Base-by-base conservation (phyloP, 2,797 vertebrate genomes). In the Xenops minutus region DNA sequence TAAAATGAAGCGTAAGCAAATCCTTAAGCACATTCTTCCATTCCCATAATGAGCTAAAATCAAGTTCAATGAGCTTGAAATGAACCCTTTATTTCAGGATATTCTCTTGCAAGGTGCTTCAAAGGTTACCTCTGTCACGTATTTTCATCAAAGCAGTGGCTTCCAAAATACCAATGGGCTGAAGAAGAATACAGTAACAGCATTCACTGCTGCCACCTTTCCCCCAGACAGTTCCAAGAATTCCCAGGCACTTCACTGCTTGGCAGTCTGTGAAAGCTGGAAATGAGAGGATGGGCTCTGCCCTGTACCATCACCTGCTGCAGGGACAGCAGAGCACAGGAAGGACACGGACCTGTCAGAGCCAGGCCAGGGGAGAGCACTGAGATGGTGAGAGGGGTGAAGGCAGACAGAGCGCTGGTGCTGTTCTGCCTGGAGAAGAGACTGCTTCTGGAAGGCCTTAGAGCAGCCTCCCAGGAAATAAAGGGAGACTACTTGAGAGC, bases 1-100 rank as follows among this genome's bases (percentile, higher is more conserved):
- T 88, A 83, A 94, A 89, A 58, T 6, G 5, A 91, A 80, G 52
- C 2, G 7, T 75, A 95, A 94, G 76, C 69, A 94, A 94, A 89
- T 94, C 82, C 92, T 95, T 77, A 39, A 92, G 59, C 44, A 61
- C 46, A 10, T 51, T 88, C 91, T 81, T 89, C 61, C 43, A 79
- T 69, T 75, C 79, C 83, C 44, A 52, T 66, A 84, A 88, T 29
- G 32, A 55, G 62, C 72, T 78, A 75, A 92, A 85, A 36, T 14
- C 82, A 84, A 91, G 56, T 80, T 80, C 73, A 83, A 66, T 14
- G n/a, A 78, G 66, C 51, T 88, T 71, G 36, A 44, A 90, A 93
- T 22, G 9, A 91, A 75, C 24, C 14, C 76, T 77, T 77, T 72
- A 78, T 41, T 52, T 41, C 62, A 81, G 39, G 39, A 80, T 86